Evolutionary conservation across 2,888 invertebrate species (phyloP), one percentile per base, ranked within the genome.

Genomic region (Caenorhabditis japonica): DNA sequence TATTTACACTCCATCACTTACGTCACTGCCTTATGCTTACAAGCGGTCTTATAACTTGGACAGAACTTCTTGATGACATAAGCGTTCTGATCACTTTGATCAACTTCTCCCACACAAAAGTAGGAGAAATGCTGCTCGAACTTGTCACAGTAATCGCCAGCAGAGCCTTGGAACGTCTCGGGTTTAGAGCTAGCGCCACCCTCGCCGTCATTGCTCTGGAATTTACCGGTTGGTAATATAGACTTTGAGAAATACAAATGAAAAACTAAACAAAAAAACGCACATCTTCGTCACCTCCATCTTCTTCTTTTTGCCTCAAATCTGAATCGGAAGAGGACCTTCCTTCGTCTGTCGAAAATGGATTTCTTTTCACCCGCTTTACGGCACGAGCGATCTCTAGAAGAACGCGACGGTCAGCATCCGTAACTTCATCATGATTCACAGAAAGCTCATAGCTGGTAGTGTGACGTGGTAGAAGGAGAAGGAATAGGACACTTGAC

Each of bases 111-210:
- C 4, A 79, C 73, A 60, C 78, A 79, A 23, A 70, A 79, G 47
- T 66, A 76, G 1, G 74, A 62, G 52, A 76, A 79, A 19, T 79
- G 76, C 33, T 79, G 76, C 27, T 79, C 78, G 53, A 71, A 79
- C 34, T 69, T 58, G 41, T 76, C 72, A 23, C 78, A 79, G 46
- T 79, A 79, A n/a, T 74, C 76, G 10, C 33, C 58, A 17, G 64
- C 41, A 0, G 47, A 39, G 44, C 77, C 75, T 10, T 59, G 34
- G 51, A 71, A 71, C 13, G 27, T 33, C 21, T 61, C 55, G 1
- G 55, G 27, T 34, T 58, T 43, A 4, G 15, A 17, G 15, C 23
- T 15, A 12, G 34, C 34, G 38, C 41, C 39, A 34, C 52, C 19
- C 30, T 30, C 30, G 30, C 19, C 15, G 23, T 27, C 46, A 10